Base-by-base conservation (phyloP, 2,888 invertebrate genomes). In the Mystacides longicornis region DNA sequence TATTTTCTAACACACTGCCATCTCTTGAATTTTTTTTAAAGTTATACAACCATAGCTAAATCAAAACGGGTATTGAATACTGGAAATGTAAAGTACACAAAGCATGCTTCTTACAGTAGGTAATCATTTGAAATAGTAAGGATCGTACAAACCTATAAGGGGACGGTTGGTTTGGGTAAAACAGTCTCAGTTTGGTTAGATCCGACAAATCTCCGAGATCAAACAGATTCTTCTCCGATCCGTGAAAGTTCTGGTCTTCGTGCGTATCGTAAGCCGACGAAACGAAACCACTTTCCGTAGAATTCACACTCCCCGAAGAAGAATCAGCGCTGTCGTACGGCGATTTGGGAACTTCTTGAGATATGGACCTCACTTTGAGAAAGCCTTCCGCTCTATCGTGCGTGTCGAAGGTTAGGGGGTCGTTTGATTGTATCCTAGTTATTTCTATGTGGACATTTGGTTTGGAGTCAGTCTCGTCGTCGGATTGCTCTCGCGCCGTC, bases 171-270 rank as follows among this genome's bases (percentile, higher is more conserved):
- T 69, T 72, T 11, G 76, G 75, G 58, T 74, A 71, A 45, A 79
- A 69, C 42, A 78, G 71, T 22, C 71, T 68, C 58, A 75, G 70
- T 56, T 74, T 72, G 23, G 77, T 75, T 46, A 78, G 70, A 51
- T 78, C 76, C 2, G 71, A 68, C 60, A 83, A 67, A 1, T 79
- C 75, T 11, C 78, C 77, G 45, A 80, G 70, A 60, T 79, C 75
- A 63, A 75, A 79, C 48, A 75, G 73, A 63, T 77, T 77, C 54
- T 69, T 65, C 53, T 68, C 64, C 5, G 62, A 59, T 21, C 33
- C n/a, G 22, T 54, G 27, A 22, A 27, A 48, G 2, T 23, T 18
- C 18, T 19, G 47, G 18, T 61, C 61, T 1, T 59, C 55, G 16
- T 23, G 23, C 37, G 57, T 57, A 14, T 61, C 61, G 20, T 50